phyloP scores from a whole-genome alignment of 1,140 invertebrate species.

The Eciton burchellii region DNA sequence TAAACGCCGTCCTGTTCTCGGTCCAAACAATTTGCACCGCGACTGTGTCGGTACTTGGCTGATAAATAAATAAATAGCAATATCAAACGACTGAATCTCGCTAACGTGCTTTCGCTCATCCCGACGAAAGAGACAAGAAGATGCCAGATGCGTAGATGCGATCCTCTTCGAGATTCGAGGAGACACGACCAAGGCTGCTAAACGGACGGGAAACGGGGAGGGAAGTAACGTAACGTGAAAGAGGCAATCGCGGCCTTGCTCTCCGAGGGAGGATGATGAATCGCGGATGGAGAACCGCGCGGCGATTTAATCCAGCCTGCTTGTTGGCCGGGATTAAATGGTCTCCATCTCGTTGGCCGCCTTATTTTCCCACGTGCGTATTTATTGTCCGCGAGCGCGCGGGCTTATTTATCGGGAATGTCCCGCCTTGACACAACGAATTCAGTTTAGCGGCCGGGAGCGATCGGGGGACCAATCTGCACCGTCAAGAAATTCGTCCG shows the following conservation, averaged over 20 bases:
- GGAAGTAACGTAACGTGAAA: neutral
- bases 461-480: conserved; percentile 54
- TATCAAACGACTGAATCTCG: no score
- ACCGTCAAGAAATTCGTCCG: conserved; percentile 44
- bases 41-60: no score
- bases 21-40: no score
- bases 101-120: no score
- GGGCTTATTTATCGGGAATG: conserved; percentile 42
- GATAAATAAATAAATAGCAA: neutral
- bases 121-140: no score
- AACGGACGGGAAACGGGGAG: neutral
- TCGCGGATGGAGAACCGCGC: conserved; percentile 1
- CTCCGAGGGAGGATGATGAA: neutral
- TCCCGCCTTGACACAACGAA: conserved; percentile 52
- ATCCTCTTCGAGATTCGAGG: no score
- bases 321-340: conserved; percentile 22
- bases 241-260: neutral
- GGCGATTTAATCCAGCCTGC: conserved; percentile 2
- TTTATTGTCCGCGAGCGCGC: conserved; percentile 35
- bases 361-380: conserved; percentile 17
- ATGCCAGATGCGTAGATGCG: no score
- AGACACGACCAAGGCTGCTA: no score
- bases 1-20: neutral
- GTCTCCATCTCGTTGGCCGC: conserved; percentile 43
- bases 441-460: conserved; percentile 30